Evolutionary conservation across 2,113 vertebrate species (phyloP), one percentile per base, ranked within the genome.

Genomic region (Notechis scutatus): DNA sequence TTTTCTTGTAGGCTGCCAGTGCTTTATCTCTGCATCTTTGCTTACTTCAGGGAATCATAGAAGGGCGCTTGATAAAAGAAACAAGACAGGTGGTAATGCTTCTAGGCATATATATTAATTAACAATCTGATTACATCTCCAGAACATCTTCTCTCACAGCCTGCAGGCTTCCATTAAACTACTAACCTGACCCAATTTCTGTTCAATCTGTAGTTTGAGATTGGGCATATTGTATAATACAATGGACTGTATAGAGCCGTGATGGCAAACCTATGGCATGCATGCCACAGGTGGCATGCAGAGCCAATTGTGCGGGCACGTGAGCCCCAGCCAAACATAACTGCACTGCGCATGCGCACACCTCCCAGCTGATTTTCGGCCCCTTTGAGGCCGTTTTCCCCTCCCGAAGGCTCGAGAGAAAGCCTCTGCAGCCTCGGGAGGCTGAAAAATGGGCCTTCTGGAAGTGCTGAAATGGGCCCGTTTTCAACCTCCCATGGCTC

Each of bases 11-110:
- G 64, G 42, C 42, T 93, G 89, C 64, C 81, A 24, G 85, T 94
- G 91, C 57, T 91, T 20, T 90, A 14, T 93, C 45, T 54, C 15
- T 85, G 88, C 88, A 93, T 90, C 89, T 93, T n/a, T 90, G n/a
- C 89, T 93, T 87, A 42, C 56, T 90, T 90, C 23, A 20, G 56
- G 88, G 56, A 86, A 93, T 93, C 23, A 34, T 90, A 92, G 90
- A 92, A 91, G 26, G 5, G 61, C 69, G 24, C 56, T 74, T 74
- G 54, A 85, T 92, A 0, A 4, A 94, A 90, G 61, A 81, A 90
- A 55, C 85, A 0, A 0, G 91, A 57, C 91, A 86, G 88, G 94
- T 34, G 55, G 29, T 29, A 4, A 20, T 39, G 69, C 54, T 90
- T 94, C 59, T 91, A 89, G 39, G 0, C 42, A 42, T 55, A 55